Base-by-base conservation (phyloP, 2,888 invertebrate species). In the Meiosimyza platycephala region DNA sequence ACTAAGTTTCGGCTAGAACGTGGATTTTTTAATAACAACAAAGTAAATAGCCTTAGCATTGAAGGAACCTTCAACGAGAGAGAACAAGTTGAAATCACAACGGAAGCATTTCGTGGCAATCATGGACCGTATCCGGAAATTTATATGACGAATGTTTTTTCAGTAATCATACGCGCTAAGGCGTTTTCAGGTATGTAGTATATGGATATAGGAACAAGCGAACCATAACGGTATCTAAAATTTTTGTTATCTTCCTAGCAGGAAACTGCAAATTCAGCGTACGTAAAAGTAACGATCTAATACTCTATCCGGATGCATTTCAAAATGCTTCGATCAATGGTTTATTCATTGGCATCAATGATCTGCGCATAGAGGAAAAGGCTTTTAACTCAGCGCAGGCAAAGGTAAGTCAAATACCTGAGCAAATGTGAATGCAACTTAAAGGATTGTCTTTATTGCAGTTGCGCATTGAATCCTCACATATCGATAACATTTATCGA, bases 81-180 rank as follows among this genome's bases (percentile, higher is more conserved):
- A 2, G 85, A 84, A 73, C 85, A 84, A 66, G 82, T 86, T 28
- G 87, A 87, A 77, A 75, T 87, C 3, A 76, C 78, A 13, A 75
- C 80, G 9, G 80, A 84, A 74, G 83, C 85, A 22, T 86, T 87
- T 63, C 75, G 75, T 3, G 82, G 82, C 15, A 76, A 76, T 13
- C 57, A 64, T 48, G 87, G 80, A 18, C 85, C 85, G 6, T 86
- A 78, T 82, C 88, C 88, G 13, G 85, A 86, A 60, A 83, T 87
- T 22, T 78, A 81, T 51, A 82, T 87, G 40, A 62, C 76, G 6
- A 83, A 82, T 71, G 83, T 83, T 6, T 78, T 80, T 71, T 77
- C 79, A 40, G 83, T 87, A 13, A 80, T 85, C n/a, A 69, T 87
- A 69, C 80, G 82, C 0, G 74, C 79, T 1, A 78, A 80, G 57